Base-by-base conservation (phyloP, 2,113 vertebrate species). In the Pampusana beccarii region DNA sequence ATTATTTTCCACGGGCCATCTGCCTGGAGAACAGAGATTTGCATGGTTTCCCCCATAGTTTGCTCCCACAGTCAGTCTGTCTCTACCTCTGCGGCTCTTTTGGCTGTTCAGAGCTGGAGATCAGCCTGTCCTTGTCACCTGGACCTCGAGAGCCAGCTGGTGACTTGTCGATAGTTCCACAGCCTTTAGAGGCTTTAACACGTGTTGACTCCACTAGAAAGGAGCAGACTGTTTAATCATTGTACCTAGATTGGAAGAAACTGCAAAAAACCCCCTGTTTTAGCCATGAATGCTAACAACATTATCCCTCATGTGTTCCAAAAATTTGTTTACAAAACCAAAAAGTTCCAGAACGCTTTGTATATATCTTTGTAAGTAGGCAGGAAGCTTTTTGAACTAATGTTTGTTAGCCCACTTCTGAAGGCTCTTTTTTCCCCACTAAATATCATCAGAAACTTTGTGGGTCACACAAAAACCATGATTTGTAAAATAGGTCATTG, bases 1-100 rank as follows among this genome's bases (percentile, higher is more conserved):
- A 96, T 97, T 97, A 88, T 96, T 96, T 96, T 96, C 88, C 94
- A 83, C 60, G 1, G 94, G 92, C 95, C 95, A 96, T 97, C 95
- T 97, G 96, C 93, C 95, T 93, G 95, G 87, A 90, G 92, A 96
- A 88, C 86, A 96, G 94, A 95, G 86, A 90, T 93, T 78, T 94
- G 88, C 88, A 66, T 96, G 84, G 16, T 96, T 94, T 96, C 94
- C 94, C 85, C 85, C 92, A 38, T 90, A 48, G 88, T 90, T 93
- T 94, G 93, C 87, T 96, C 95, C 94, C 94, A 96, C 95, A 94
- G 36, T 93, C 94, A 95, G 95, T 95, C 96, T 96, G 92, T 94
- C 94, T 94, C 94, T 95, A 77, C 72, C 85, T 87, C 88, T 66
- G 85, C 96, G 96, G 96, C 81, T 96, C 90, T 96, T 96, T 77